These are phyloP conservation scores for Andricus quercusramuli DNA, from an alignment of 2,888 invertebrate genomes.

Conservation along the genomic window DNA sequence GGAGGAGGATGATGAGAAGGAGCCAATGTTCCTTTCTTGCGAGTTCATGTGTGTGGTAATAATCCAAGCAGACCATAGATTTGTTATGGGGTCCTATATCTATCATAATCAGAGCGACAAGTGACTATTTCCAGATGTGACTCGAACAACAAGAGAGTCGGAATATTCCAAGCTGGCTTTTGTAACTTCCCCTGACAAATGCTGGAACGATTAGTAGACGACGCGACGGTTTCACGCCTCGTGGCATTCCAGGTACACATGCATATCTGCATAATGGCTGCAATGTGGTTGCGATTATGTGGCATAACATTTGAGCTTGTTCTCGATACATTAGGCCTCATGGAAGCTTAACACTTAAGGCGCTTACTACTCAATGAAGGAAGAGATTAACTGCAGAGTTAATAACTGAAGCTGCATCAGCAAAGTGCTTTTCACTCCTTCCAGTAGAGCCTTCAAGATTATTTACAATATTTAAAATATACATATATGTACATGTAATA, in stretches of 20 bases:
- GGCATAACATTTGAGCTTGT: neutral
- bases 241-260: conserved; percentile 6
- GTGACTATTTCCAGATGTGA: conserved; percentile 19
- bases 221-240: neutral
- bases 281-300: neutral
- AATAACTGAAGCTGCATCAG: neutral
- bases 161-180: conserved; percentile 8
- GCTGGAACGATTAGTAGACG: conserved; percentile 14
- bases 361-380: conserved; percentile 4
- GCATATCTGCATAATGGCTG: conserved; percentile 4
- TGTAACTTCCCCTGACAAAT: neutral
- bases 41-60: neutral
- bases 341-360: conserved; percentile 1
- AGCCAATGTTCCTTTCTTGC: conserved; percentile 1
- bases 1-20: no score
- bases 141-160: conserved; percentile 10
- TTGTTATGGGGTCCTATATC: conserved; percentile 17
- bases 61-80: neutral
- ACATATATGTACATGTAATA: no score
- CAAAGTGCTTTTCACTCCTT: neutral
- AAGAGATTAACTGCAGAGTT: conserved; percentile 4
- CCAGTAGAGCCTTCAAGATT: neutral
- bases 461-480: neutral
- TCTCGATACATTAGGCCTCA: neutral
- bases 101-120: neutral